Conservation (phyloP, 2,888 invertebrate species). For the Cosmorhoe ocellata region DNA sequence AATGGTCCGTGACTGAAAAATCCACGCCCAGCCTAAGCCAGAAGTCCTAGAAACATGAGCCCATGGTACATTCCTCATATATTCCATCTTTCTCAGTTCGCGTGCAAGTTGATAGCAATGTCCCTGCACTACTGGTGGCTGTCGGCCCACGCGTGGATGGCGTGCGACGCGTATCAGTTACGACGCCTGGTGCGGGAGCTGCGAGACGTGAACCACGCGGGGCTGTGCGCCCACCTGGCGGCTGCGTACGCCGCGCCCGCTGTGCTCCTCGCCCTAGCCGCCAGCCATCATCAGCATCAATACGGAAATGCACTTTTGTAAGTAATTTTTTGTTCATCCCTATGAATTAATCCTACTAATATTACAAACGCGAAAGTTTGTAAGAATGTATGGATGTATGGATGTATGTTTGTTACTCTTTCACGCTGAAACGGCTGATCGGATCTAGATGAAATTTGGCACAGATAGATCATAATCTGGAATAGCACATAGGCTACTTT, state of each 20-base stretch:
- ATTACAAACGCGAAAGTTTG: too few species aligned
- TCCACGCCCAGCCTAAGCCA: too few species aligned
- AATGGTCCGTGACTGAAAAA: too few species aligned
- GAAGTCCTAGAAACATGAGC: too few species aligned
- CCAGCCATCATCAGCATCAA: slow-evolving; percentile 96
- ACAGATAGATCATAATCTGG: too few species aligned
- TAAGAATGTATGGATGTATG: too few species aligned
- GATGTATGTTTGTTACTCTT: too few species aligned
- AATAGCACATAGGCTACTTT: too few species aligned
- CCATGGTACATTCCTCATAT: too few species aligned
- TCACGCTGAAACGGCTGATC: too few species aligned
- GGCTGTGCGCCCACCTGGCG: slow-evolving; percentile 95
- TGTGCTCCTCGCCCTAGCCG: slow-evolving; percentile 93
- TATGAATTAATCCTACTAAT: too few species aligned
- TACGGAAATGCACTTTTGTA: slow-evolving; percentile 97
- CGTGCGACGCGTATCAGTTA: slow-evolving; percentile 95
- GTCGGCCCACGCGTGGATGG: slow-evolving; percentile 94
- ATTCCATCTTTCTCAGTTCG: slow-evolving; percentile 85
- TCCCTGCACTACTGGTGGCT: slow-evolving; percentile 96
- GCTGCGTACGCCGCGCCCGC: slow-evolving; percentile 97
- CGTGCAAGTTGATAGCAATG: slow-evolving; percentile 95
- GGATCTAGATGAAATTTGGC: too few species aligned
- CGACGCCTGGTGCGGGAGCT: slow-evolving; percentile 97
- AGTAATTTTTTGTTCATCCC: slow-evolving; percentile 81
- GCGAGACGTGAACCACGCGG: slow-evolving; percentile 97